phyloP scores from a whole-genome alignment of 2,888 invertebrate species.

The Andricus curvator region DNA sequence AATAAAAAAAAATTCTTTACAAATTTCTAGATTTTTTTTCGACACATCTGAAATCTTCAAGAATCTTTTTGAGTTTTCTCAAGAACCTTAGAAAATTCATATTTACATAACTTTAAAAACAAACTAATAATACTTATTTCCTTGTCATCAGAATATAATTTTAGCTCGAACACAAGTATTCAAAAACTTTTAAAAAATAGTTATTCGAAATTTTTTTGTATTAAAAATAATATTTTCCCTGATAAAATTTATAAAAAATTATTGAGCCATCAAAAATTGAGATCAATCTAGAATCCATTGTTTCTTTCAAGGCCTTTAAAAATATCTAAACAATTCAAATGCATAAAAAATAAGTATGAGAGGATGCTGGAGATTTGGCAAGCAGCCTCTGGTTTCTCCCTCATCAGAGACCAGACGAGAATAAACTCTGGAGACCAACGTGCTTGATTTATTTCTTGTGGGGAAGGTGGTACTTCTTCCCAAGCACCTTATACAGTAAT shows the following conservation, averaged over 20 bases:
- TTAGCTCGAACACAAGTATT: too few species aligned
- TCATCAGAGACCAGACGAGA: conserved; percentile 67
- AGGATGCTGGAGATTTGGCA: conserved; percentile 64
- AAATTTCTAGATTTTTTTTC: too few species aligned
- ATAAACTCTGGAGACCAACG: conserved; percentile 69
- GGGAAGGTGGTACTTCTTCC: conserved; percentile 30
- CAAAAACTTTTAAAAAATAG: too few species aligned
- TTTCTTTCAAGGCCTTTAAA: neutral
- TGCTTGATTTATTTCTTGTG: conserved; percentile 51
- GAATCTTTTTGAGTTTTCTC: too few species aligned
- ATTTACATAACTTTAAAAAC: too few species aligned
- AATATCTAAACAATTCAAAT: conserved; percentile 28
- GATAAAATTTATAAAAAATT: neutral
- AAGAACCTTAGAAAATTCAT: too few species aligned
- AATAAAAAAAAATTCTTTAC: too few species aligned
- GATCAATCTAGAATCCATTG: neutral
- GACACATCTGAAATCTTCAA: too few species aligned
- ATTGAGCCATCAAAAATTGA: neutral
- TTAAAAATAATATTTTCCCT: too few species aligned
- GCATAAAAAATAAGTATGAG: conserved; percentile 58
- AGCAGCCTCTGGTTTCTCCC: conserved; percentile 63
- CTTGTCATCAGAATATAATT: too few species aligned
- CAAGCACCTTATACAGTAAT: conserved; percentile 35
- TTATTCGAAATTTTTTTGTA: too few species aligned
- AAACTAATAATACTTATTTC: too few species aligned